A percentile compares a stretch with the other conserved stretches of the same genome.
phyloP scores from a whole-genome alignment of 2,888 invertebrate genomes.

The Leptogaster cylindrica region DNA sequence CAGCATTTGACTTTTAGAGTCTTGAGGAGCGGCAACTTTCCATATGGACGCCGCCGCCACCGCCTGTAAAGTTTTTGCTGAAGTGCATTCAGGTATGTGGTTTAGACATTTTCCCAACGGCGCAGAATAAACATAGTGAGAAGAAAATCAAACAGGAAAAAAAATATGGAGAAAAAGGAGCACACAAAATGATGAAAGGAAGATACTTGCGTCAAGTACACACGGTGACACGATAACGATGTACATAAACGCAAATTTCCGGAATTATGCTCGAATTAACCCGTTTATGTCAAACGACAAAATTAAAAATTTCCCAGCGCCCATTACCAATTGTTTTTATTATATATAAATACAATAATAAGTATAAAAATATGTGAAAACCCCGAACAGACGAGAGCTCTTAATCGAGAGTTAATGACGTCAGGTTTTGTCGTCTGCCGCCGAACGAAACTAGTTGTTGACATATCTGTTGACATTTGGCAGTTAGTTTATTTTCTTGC shows the following conservation, averaged over 20 bases:
- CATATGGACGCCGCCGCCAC: not conserved
- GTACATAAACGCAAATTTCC: not conserved
- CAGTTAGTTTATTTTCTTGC: too few relatives aligned
- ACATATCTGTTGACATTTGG: too few relatives aligned
- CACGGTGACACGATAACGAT: not conserved
- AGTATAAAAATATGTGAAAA: too few relatives aligned
- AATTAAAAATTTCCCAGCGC: too few relatives aligned
- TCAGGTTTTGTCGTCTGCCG: too few relatives aligned
- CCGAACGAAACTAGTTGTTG: too few relatives aligned
- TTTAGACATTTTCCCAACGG: constrained; percentile 4
- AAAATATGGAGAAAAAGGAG: not conserved
- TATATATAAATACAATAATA: too few relatives aligned
- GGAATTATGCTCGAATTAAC: too few relatives aligned
- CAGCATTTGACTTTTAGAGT: not conserved
- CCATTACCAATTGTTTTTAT: too few relatives aligned
- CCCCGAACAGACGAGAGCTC: too few relatives aligned
- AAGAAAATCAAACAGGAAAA: constrained; percentile 2
- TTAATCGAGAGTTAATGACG: too few relatives aligned
- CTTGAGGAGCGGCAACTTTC: not conserved
- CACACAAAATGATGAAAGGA: not conserved
- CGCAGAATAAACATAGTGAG: not conserved
- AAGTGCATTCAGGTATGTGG: not conserved
- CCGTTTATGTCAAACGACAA: too few relatives aligned
- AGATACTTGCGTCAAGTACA: not conserved
- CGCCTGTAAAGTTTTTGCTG: constrained; percentile 2